phyloP scores from a whole-genome alignment of 2,888 invertebrate species.

The Drosophila cognata region DNA sequence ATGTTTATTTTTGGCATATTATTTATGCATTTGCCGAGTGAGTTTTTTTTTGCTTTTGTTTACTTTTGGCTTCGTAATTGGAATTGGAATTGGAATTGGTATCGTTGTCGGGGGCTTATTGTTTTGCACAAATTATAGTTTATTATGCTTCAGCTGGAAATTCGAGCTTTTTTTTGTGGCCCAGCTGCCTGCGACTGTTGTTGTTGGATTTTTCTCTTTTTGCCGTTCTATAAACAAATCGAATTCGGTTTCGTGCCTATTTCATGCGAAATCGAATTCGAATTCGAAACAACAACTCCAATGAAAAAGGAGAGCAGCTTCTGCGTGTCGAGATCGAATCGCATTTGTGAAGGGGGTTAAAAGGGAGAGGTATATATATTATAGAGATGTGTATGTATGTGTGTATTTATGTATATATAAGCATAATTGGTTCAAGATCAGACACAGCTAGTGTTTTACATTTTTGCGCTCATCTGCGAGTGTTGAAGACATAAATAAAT shows the following conservation, averaged over 20 bases:
- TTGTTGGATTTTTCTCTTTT: slow-evolving; percentile 2
- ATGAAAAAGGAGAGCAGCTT: background rate
- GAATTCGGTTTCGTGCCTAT: slow-evolving; percentile 20
- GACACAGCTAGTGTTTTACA: rapidly evolving
- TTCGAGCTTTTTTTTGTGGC: slow-evolving; percentile 49
- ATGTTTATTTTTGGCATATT: slow-evolving; percentile 68
- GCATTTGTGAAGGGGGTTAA: too few relatives aligned
- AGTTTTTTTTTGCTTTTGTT: slow-evolving; percentile 53
- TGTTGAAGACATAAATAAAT: background rate
- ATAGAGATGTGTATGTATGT: background rate
- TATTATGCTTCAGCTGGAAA: slow-evolving; percentile 62
- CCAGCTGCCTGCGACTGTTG: slow-evolving; percentile 27
- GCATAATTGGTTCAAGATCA: background rate
- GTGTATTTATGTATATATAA: background rate
- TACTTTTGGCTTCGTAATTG: slow-evolving; percentile 63
- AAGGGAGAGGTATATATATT: background rate
- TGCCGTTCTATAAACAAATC: slow-evolving; percentile 42
- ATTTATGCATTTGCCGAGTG: slow-evolving; percentile 9
- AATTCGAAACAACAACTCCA: slow-evolving; percentile 4
- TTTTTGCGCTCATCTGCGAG: background rate
- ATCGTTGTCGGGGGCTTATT: slow-evolving; percentile 24
- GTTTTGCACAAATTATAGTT: slow-evolving; percentile 62
- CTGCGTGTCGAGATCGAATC: background rate
- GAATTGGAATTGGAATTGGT: slow-evolving; percentile 24
- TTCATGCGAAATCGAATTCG: slow-evolving; percentile 22